These are phyloP conservation scores for Helicoverpa armigera DNA, from an alignment of 1,140 invertebrate species.

Conservation along the genomic window DNA sequence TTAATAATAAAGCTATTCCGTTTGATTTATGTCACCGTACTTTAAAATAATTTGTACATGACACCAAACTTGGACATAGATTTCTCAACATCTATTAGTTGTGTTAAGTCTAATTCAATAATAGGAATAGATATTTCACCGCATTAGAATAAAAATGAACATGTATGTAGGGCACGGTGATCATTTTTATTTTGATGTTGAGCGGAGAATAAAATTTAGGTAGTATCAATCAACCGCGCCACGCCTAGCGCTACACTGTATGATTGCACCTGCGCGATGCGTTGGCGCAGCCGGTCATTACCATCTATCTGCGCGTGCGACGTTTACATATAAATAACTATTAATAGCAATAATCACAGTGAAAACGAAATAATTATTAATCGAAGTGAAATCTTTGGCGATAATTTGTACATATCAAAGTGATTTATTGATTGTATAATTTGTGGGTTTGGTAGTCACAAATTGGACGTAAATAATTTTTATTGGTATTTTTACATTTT, in stretches of 20 bases:
- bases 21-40: slow-evolving; percentile 37
- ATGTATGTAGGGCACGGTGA: slow-evolving; percentile 27
- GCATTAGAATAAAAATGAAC: slow-evolving; percentile 6
- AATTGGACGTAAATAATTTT: slow-evolving; percentile 39
- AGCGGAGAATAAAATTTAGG: slow-evolving; percentile 22
- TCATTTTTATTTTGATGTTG: slow-evolving; percentile 17
- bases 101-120: slow-evolving; percentile 42
- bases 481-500: slow-evolving; percentile 10
- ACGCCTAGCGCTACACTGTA: slow-evolving; percentile 33
- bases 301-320: slow-evolving; percentile 58
- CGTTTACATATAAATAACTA: slow-evolving; percentile 56
- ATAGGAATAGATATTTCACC: slow-evolving; percentile 42
- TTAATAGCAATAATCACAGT: slow-evolving; percentile 56
- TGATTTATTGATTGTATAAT: slow-evolving; percentile 50
- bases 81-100: slow-evolving; percentile 42
- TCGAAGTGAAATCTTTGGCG: slow-evolving; percentile 53
- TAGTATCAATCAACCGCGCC: slow-evolving; percentile 33
- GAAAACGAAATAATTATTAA: slow-evolving; percentile 62
- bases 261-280: slow-evolving; percentile 52
- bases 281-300: slow-evolving; percentile 57
- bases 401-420: slow-evolving; percentile 48
- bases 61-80: slow-evolving; percentile 38
- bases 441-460: slow-evolving; percentile 30
- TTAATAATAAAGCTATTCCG: slow-evolving; percentile 40
- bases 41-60: slow-evolving; percentile 46